Conservation (phyloP, 2,888 invertebrate species). For the Uloborus plumipes region DNA sequence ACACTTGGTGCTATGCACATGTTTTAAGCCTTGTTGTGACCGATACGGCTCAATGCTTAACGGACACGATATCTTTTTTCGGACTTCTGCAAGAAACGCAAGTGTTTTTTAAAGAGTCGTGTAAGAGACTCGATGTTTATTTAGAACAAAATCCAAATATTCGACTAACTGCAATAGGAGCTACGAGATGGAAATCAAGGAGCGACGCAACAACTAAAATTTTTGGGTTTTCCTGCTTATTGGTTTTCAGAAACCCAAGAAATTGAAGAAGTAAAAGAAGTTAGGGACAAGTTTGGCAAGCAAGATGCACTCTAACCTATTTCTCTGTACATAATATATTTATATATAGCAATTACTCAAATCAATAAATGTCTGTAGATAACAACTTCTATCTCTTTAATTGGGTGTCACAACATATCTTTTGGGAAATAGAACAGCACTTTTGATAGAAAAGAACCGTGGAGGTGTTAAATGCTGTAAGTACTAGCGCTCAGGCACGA, state of each 20-base stretch:
- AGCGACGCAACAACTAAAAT: neutral
- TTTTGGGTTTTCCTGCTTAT: neutral
- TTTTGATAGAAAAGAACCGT: too few relatives aligned
- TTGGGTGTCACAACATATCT: too few relatives aligned
- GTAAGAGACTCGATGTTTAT: neutral
- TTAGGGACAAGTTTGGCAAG: too few relatives aligned
- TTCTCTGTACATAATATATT: too few relatives aligned
- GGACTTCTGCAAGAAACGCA: neutral
- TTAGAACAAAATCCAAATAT: neutral
- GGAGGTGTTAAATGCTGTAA: too few relatives aligned
- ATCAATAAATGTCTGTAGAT: too few relatives aligned
- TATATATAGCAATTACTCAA: too few relatives aligned
- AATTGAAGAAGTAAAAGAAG: neutral
- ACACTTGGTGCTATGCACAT: constrained; percentile 1
- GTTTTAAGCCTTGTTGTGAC: neutral
- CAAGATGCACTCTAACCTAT: too few relatives aligned
- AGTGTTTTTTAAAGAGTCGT: neutral
- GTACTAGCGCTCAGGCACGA: too few relatives aligned
- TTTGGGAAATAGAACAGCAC: too few relatives aligned
- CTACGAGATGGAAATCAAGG: neutral
- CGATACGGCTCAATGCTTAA: neutral
- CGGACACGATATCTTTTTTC: neutral
- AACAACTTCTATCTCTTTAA: too few relatives aligned
- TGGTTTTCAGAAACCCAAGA: neutral
- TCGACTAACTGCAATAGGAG: neutral